Percentiles rank a stretch among this genome's conserved stretches.
Evolutionary conservation across 2,113 vertebrate genomes (phyloP).

Genomic region (Semnopithecus entellus): DNA sequence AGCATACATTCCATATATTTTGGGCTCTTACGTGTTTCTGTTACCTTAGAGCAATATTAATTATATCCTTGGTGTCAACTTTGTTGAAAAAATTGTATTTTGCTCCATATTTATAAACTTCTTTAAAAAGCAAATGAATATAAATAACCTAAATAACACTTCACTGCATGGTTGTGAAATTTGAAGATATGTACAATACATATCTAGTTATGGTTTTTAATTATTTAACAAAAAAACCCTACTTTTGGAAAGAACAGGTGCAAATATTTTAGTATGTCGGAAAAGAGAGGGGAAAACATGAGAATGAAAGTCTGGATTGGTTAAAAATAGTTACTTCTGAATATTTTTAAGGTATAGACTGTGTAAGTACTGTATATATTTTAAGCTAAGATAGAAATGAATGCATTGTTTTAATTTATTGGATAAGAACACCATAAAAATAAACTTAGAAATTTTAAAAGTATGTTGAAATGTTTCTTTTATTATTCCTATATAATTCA

Average conservation of each 20-base stretch:
- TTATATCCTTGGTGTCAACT: slow-evolving; percentile 59
- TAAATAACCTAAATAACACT: slow-evolving; percentile 41
- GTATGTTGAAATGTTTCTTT: background rate
- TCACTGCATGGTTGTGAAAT: slow-evolving; percentile 29
- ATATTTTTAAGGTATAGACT: background rate
- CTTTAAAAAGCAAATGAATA: background rate
- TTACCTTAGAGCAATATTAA: slow-evolving; percentile 65
- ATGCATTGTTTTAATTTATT: background rate
- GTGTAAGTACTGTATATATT: background rate
- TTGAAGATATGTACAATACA: background rate
- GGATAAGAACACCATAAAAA: background rate
- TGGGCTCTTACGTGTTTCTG: slow-evolving; percentile 36
- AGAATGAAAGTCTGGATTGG: background rate
- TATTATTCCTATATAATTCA: background rate
- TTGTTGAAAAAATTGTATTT: slow-evolving; percentile 69
- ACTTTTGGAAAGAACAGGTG: background rate
- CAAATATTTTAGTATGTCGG: background rate
- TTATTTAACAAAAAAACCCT: background rate
- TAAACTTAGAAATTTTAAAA: background rate
- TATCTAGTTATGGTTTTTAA: background rate
- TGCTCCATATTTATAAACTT: slow-evolving; percentile 56
- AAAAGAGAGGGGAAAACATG: background rate
- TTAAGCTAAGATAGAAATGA: background rate
- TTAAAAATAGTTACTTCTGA: background rate
- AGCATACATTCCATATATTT: slow-evolving; percentile 53